phyloP scores from a whole-genome alignment of 1,140 invertebrate genomes.

The Diabrotica undecimpunctata region DNA sequence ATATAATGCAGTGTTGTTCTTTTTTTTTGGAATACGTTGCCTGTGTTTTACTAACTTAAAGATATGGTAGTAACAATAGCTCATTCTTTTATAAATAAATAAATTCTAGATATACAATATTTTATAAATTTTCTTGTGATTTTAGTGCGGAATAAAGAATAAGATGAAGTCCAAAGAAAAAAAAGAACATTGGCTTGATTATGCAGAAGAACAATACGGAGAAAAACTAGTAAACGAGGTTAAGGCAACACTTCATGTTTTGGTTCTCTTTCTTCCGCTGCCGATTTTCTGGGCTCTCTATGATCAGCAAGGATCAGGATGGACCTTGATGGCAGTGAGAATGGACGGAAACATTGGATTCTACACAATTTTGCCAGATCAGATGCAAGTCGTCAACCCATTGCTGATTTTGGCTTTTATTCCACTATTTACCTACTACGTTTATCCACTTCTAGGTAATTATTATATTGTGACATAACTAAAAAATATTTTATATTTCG shows the following conservation, averaged over 20 bases:
- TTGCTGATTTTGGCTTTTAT: slow-evolving; percentile 82
- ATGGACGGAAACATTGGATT: slow-evolving; percentile 81
- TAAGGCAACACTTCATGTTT: slow-evolving; percentile 66
- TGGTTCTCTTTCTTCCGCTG: slow-evolving; percentile 76
- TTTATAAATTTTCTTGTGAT: no score
- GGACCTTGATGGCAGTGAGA: slow-evolving; percentile 89
- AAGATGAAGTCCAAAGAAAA: slow-evolving; percentile 50
- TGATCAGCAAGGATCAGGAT: slow-evolving; percentile 87
- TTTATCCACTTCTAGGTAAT: slow-evolving; percentile 55
- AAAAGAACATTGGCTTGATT: slow-evolving; percentile 75
- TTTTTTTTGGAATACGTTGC: no score
- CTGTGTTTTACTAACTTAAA: no score
- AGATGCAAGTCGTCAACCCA: slow-evolving; percentile 81
- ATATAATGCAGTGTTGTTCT: no score
- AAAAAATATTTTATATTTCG: no score
- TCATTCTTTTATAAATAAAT: no score
- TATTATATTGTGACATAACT: background rate
- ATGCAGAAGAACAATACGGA: slow-evolving; percentile 72
- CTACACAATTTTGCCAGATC: slow-evolving; percentile 76
- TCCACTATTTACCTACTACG: slow-evolving; percentile 74
- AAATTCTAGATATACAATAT: no score
- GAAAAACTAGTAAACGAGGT: slow-evolving; percentile 68
- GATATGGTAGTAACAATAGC: no score
- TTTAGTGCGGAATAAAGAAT: slow-evolving; percentile 48
- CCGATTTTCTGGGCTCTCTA: slow-evolving; percentile 89